These are phyloP conservation scores for Spodoptera littoralis DNA, from an alignment of 2,888 invertebrate species.

Conservation along the genomic window DNA sequence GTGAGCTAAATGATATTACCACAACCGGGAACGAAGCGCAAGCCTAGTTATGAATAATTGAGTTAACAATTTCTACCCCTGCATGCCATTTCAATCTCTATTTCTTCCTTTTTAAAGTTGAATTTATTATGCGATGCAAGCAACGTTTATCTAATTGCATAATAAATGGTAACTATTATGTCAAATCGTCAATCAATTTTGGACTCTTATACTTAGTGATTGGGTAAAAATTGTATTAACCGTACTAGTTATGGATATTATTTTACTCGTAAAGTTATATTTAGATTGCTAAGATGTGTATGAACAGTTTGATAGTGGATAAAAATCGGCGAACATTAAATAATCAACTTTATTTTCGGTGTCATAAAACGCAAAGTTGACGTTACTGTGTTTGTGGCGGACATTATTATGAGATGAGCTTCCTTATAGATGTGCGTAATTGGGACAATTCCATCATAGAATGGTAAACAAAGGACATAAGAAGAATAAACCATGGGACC, in stretches of 20 bases:
- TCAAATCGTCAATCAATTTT: constrained; percentile 19
- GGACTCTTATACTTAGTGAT: neutral
- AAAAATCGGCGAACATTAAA: constrained; percentile 8
- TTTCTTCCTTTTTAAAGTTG: neutral
- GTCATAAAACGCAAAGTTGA: too few relatives aligned
- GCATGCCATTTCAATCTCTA: constrained; percentile 24
- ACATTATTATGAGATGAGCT: too few relatives aligned
- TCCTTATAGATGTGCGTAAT: too few relatives aligned
- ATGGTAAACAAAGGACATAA: too few relatives aligned
- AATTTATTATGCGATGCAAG: constrained; percentile 10
- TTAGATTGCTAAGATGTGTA: constrained; percentile 16
- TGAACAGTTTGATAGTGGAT: neutral
- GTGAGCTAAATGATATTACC: constrained; percentile 24
- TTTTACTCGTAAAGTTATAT: constrained; percentile 26
- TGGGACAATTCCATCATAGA: too few relatives aligned
- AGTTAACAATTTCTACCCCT: constrained; percentile 42
- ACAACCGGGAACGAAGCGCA: constrained; percentile 36
- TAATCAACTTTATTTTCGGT: too few relatives aligned
- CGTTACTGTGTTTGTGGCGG: too few relatives aligned
- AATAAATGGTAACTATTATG: neutral
- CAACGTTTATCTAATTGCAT: constrained; percentile 20
- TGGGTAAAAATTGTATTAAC: constrained; percentile 18
- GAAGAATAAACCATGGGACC: too few relatives aligned
- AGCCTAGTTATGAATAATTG: constrained; percentile 52
- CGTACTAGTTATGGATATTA: constrained; percentile 12